These are phyloP conservation scores for Periophthalmus modestus DNA, from an alignment of 2,113 vertebrate species.

Conservation along the genomic window DNA sequence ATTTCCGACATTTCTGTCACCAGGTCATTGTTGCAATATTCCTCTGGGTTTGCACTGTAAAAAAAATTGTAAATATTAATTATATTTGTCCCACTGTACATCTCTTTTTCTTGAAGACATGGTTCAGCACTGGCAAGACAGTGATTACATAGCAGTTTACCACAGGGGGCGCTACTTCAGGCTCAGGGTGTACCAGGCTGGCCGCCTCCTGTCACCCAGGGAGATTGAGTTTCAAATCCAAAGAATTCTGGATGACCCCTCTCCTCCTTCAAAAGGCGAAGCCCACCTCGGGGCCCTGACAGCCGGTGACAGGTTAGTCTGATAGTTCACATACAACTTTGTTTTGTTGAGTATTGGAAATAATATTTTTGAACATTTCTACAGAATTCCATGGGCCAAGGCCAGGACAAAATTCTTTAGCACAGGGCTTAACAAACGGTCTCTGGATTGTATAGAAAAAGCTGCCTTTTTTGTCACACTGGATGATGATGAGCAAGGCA, in stretches of 20 bases:
- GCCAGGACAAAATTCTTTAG: conserved; percentile 78
- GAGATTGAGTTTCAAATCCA: conserved; percentile 89
- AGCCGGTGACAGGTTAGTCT: conserved; percentile 82
- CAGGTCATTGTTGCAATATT: not conserved
- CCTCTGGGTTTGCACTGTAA: not conserved
- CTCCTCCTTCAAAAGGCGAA: conserved; percentile 78
- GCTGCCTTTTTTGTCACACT: conserved; percentile 87
- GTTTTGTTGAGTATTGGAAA: not conserved
- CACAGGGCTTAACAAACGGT: conserved; percentile 74
- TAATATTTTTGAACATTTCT: conserved; percentile 10
- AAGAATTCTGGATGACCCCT: conserved; percentile 81
- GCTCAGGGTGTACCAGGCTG: conserved; percentile 80
- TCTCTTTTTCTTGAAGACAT: conserved; percentile 67
- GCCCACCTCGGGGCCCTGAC: conserved; percentile 85
- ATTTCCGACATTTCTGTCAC: not conserved
- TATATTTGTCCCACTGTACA: conserved; percentile 15
- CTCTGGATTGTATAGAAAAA: conserved; percentile 84
- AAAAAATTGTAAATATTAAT: not conserved
- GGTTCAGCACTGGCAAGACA: conserved; percentile 83
- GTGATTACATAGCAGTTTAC: conserved; percentile 83
- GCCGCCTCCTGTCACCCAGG: conserved; percentile 80
- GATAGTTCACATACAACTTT: not conserved
- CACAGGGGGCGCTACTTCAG: conserved; percentile 88
- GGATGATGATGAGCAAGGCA: conserved; percentile 81
- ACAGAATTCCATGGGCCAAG: conserved; percentile 85